Conservation (phyloP, 2,797 vertebrate species). For the Ispidina picta region DNA sequence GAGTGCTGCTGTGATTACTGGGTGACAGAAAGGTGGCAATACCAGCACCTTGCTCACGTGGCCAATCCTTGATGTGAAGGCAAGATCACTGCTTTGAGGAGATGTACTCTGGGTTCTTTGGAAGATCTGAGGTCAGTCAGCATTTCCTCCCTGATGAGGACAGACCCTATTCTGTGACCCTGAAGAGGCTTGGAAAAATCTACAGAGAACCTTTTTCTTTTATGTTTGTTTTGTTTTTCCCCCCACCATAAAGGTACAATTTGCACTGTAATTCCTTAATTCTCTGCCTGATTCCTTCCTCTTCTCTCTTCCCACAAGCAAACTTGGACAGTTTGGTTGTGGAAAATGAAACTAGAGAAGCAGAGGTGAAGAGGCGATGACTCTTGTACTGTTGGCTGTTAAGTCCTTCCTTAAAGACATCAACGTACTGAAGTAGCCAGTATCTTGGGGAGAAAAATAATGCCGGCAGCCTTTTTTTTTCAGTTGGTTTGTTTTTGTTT, state of each 20-base stretch:
- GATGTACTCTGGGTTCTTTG: accelerated
- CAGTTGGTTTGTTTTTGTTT: too few species aligned
- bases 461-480: not conserved
- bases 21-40: not conserved
- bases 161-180: not conserved
- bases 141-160: not conserved
- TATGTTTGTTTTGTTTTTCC: not conserved
- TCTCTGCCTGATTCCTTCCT: not conserved
- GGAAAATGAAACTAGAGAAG: not conserved
- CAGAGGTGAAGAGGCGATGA: not conserved
- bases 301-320: not conserved
- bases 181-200: not conserved
- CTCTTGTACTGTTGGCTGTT: not conserved
- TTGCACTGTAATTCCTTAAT: not conserved
- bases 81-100: not conserved
- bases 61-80: not conserved
- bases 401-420: not conserved
- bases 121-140: not conserved
- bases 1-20: not conserved
- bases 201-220: not conserved
- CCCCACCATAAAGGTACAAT: not conserved
- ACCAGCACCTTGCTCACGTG: not conserved
- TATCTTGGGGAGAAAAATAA: not conserved
- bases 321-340: not conserved
- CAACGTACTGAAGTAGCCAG: not conserved